Base-by-base conservation (phyloP, 1,140 invertebrate genomes). In the Drosophila sulfurigaster region DNA sequence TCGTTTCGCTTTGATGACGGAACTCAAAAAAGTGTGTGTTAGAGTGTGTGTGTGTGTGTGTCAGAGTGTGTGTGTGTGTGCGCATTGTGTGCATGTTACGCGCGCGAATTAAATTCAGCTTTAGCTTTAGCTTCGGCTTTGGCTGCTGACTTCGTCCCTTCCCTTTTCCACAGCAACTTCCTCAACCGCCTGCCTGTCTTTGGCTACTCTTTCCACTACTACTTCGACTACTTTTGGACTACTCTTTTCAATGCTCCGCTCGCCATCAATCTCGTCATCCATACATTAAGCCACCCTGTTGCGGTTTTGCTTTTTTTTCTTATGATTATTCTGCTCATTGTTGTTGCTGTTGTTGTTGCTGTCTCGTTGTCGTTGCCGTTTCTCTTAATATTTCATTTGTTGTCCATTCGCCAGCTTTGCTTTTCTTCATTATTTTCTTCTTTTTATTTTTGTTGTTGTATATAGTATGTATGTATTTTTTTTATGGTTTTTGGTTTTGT, bases 331-430 rank as follows among this genome's bases (percentile, higher is more conserved):
- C 32, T 32, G 13, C 35, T 62, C 62, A 32, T 58, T 70, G 59
- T 57, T 63, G 43, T 48, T 60, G 28, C 30, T 57, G n/a, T 1
- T 20, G 16, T 48, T 54, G 32, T 62, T 46, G 35, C 15, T 60
- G 32, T 60, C 32, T 32, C 32, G 32, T 32, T 73, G 49, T 41
- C 54, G 48, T 54, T 59, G 20, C 41, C 48, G 46, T 65, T 48
- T 58, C 52, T 60, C 46, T 74, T 63, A 46, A 64, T 67, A 73
- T 62, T 75, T 78, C 48, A 64, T 75, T 64, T 60, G 54, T 68
- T 74, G 32, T 43, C 56, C 38, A 41, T 59, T 58, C 66, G 63
- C 38, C 41, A 38, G 56, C 41, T 56, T 74, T 77, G 71, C 58
- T 62, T 77, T 74, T 74, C 57, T 74, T 74, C 68, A 52, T 73